Evolutionary conservation across 2,797 vertebrate genomes (phyloP).

Genomic region (Lutjanus argentimaculatus): DNA sequence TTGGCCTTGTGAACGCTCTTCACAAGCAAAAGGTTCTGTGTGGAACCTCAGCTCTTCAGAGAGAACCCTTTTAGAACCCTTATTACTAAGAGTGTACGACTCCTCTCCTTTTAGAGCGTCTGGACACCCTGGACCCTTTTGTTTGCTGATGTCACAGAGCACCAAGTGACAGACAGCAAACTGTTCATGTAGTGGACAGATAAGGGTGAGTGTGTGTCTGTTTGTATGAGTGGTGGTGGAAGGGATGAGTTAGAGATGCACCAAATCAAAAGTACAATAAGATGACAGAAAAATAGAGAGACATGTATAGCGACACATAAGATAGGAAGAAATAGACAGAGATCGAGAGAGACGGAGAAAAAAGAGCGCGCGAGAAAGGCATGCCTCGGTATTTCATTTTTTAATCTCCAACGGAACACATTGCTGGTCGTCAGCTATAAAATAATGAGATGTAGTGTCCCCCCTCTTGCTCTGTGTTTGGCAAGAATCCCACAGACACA

Average conservation of each 20-base stretch:
- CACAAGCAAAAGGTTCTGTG: too few relatives aligned
- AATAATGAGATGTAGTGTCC: constrained; percentile 73
- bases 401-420: constrained; percentile 70
- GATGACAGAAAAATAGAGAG: constrained; percentile 28
- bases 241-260: constrained; percentile 12
- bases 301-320: constrained; percentile 21
- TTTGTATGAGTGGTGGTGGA: background rate
- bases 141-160: constrained; percentile 22
- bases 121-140: background rate
- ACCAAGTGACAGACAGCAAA: constrained; percentile 9
- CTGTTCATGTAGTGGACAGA: constrained; percentile 21
- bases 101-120: constrained; percentile 19
- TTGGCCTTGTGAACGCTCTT: too few relatives aligned
- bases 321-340: constrained; percentile 7
- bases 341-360: background rate
- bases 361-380: constrained; percentile 7
- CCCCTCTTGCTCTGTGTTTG: constrained; percentile 65
- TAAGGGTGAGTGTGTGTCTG: constrained; percentile 1
- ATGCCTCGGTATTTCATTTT: constrained; percentile 69
- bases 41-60: too few relatives aligned
- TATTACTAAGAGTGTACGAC: background rate
- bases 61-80: too few relatives aligned
- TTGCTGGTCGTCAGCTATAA: constrained; percentile 78
- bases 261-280: constrained; percentile 26
- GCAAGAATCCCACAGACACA: constrained; percentile 70